Percentiles rank a stretch among this genome's conserved stretches.
Evolutionary conservation across 2,113 vertebrate species (phyloP).

Genomic region (Stigmatopora nigra): DNA sequence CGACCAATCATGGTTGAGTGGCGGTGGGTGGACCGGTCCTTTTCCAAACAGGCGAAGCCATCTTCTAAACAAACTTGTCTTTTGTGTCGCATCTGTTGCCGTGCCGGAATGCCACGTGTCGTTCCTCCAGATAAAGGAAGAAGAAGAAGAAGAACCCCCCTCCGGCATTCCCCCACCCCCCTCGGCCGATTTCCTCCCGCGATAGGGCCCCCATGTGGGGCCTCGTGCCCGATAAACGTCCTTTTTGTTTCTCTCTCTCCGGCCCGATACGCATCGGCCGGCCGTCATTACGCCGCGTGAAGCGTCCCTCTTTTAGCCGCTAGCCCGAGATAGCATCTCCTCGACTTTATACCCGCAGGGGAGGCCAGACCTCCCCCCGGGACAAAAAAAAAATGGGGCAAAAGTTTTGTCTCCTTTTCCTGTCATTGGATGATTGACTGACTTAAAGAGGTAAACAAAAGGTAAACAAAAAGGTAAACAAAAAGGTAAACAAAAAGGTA

Average conservation of each 20-base stretch:
- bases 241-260: constrained; percentile 70
- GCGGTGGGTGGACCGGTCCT: too few species aligned
- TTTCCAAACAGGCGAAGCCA: too few species aligned
- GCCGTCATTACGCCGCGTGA: constrained; percentile 73
- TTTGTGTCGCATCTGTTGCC: too few species aligned
- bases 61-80: too few species aligned
- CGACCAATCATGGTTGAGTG: too few species aligned
- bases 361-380: constrained; percentile 54
- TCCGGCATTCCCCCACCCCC: too few species aligned
- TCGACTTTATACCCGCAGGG: constrained; percentile 67
- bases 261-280: constrained; percentile 71
- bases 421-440: neutral
- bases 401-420: neutral
- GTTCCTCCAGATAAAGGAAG: constrained; percentile 46
- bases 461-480: too few species aligned
- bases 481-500: too few species aligned
- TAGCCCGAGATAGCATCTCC: constrained; percentile 59
- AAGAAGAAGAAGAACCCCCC: constrained; percentile 42
- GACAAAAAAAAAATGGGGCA: constrained; percentile 12
- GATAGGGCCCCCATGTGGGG: constrained; percentile 74
- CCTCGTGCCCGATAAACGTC: constrained; percentile 71
- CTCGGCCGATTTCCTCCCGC: constrained; percentile 40
- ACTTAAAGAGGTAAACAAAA: neutral
- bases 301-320: constrained; percentile 73
- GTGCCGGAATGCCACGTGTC: too few species aligned